Evolutionary conservation across 2,797 vertebrate species (phyloP).

Genomic region (Tauraco hartlaubi): DNA sequence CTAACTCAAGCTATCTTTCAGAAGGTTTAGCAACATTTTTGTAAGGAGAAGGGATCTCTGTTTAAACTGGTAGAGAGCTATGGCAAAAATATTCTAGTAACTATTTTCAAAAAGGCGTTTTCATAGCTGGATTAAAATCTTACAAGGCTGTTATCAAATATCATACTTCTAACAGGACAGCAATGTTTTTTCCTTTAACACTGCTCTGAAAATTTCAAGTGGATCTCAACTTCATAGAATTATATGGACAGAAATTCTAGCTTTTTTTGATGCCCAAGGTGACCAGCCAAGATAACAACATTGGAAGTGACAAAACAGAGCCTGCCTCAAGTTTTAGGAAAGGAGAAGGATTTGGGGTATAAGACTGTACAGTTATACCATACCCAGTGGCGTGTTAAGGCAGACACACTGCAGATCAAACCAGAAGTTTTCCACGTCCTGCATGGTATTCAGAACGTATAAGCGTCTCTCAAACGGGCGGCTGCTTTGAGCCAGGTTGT

Average conservation of each 20-base stretch:
- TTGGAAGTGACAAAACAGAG: neutral
- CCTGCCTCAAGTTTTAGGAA: neutral
- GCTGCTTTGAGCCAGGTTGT: constrained; percentile 89
- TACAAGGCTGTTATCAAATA: neutral
- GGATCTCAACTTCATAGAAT: neutral
- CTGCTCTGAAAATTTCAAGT: neutral
- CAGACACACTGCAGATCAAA: constrained; percentile 97
- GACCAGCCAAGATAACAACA: neutral
- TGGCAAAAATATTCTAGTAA: neutral
- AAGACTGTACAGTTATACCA: neutral
- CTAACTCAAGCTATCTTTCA: neutral
- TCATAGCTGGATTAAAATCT: neutral
- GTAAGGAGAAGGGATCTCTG: neutral
- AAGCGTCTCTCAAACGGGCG: constrained; percentile 88
- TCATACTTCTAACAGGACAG: neutral
- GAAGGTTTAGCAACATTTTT: neutral
- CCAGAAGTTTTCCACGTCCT: constrained; percentile 95
- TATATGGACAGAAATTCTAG: neutral
- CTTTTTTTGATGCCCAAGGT: neutral
- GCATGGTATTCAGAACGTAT: constrained; percentile 83
- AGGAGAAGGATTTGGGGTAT: neutral
- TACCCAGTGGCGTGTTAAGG: constrained; percentile 96
- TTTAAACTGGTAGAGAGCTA: neutral
- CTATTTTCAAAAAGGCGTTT: neutral
- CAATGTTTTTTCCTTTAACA: neutral